Conservation (phyloP, 2,113 vertebrate genomes). For the Morone chrysops region DNA sequence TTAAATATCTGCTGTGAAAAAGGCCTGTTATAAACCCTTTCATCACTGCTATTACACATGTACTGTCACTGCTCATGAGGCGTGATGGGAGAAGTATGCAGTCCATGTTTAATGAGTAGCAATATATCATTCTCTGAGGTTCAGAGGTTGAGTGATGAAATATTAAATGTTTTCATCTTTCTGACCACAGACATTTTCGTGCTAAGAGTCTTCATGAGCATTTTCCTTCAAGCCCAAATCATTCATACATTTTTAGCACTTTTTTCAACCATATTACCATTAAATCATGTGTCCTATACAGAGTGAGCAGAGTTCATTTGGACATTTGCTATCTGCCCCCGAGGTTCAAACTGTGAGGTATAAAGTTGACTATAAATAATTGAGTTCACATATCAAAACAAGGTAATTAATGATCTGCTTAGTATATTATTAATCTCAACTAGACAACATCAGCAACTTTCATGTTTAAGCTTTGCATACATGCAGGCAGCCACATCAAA, state of each 20-base stretch:
- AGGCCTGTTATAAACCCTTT: not conserved
- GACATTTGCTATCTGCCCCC: not conserved
- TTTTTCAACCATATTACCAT: not conserved
- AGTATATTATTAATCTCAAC: not conserved
- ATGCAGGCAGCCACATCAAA: not conserved
- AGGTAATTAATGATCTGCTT: not conserved
- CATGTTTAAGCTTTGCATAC: not conserved
- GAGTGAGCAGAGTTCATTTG: not conserved
- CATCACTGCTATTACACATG: too few species aligned
- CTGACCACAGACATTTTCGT: not conserved
- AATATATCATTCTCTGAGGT: not conserved
- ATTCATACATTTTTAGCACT: not conserved
- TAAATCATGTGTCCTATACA: not conserved
- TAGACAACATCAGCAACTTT: not conserved
- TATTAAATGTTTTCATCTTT: not conserved
- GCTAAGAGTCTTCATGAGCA: not conserved
- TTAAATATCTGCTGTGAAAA: too few species aligned
- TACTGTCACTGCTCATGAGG: not conserved
- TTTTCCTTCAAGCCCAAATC: not conserved
- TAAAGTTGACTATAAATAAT: not conserved
- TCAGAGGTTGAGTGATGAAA: not conserved
- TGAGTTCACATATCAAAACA: not conserved
- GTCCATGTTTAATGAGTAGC: not conserved
- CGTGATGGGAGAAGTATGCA: not conserved
- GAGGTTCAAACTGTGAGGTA: not conserved